phyloP scores from a whole-genome alignment of 2,113 vertebrate genomes.

The Arenaria interpres region DNA sequence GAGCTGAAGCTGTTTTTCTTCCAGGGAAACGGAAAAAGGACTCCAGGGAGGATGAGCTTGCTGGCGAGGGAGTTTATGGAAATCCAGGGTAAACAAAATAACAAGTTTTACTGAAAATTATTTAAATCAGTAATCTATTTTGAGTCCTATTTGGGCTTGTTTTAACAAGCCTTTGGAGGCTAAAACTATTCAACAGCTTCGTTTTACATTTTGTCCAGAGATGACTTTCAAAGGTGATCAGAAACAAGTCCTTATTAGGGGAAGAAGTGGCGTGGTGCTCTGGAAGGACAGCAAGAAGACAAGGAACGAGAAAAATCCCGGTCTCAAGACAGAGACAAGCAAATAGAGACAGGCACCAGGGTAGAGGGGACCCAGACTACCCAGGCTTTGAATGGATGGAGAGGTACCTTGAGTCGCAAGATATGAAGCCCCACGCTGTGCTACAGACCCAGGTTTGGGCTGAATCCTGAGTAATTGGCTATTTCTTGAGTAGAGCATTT shows the following conservation, averaged over 20 bases:
- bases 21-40: conserved; percentile 21
- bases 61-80: neutral
- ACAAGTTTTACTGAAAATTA: conserved; percentile 9
- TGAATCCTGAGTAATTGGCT: neutral
- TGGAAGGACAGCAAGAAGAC: neutral
- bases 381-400: neutral
- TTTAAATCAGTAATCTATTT: conserved; percentile 5
- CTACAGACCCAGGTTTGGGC: neutral
- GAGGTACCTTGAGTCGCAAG: neutral
- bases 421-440: neutral
- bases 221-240: neutral
- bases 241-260: conserved; percentile 37
- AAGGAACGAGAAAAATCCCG: neutral
- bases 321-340: neutral
- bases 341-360: neutral
- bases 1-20: conserved; percentile 1
- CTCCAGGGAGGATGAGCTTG: conserved; percentile 2
- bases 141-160: neutral
- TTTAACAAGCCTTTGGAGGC: conserved; percentile 13
- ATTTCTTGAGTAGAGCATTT: neutral
- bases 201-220: conserved; percentile 9
- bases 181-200: conserved; percentile 14
- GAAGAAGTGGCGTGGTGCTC: neutral
- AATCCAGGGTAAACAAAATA: conserved; percentile 32
- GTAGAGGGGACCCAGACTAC: neutral